Conservation (phyloP, 1,140 invertebrate genomes). For the Magallana angulata region DNA sequence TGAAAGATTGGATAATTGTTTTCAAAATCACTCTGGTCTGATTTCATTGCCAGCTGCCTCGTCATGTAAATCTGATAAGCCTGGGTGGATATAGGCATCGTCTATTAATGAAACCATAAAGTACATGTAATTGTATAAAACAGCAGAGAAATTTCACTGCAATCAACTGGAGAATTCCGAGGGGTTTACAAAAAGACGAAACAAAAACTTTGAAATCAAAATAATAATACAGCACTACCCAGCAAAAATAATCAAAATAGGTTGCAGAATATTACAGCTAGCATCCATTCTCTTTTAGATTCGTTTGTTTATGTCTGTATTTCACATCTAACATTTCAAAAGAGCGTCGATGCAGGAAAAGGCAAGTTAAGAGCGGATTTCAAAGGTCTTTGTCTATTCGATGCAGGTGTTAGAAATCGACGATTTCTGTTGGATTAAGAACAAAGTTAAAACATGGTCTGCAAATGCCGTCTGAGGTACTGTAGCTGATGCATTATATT, state of each 20-base stretch:
- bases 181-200: too few species aligned
- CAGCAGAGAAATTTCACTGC: neutral
- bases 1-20: constrained; percentile 36
- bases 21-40: neutral
- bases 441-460: too few species aligned
- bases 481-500: too few species aligned
- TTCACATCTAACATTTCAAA: neutral
- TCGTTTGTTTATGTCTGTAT: neutral
- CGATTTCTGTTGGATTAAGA: too few species aligned
- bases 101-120: neutral
- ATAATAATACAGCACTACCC: too few species aligned
- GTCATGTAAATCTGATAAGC: constrained; percentile 1
- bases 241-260: too few species aligned
- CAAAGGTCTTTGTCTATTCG: neutral
- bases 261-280: neutral
- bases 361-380: neutral
- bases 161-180: neutral
- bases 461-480: too few species aligned
- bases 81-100: neutral
- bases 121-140: neutral
- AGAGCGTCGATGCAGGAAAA: neutral
- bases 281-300: neutral
- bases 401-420: too few species aligned
- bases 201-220: too few species aligned
- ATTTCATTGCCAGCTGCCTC: neutral